phyloP scores from a whole-genome alignment of 35 echinoderm and acorn worm genomes.

The Anneissia japonica region DNA sequence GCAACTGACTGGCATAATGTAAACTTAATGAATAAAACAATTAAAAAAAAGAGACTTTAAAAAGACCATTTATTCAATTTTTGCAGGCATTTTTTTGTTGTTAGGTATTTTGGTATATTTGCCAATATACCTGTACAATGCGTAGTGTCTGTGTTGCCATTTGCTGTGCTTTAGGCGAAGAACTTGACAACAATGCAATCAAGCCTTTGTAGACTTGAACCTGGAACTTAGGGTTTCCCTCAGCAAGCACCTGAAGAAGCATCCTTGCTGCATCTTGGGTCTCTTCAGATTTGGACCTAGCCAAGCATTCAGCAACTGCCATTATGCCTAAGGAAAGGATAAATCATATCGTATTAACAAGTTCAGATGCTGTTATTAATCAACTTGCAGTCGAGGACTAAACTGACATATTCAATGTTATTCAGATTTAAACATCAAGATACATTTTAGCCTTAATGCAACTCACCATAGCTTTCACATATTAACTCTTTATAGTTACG shows the following conservation, averaged over 20 bases:
- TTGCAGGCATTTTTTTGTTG: no score
- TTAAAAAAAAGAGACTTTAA: no score
- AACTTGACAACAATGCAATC: conserved; percentile 78
- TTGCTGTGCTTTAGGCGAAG: conserved; percentile 92
- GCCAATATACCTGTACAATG: conserved; percentile 88
- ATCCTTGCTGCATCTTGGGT: conserved; percentile 80
- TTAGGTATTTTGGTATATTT: no score
- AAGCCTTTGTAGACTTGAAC: conserved; percentile 91
- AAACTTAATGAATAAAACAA: no score
- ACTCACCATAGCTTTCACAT: conserved; percentile 96
- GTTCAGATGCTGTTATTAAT: neutral
- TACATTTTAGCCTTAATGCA: no score
- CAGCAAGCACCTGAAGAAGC: conserved; percentile 74
- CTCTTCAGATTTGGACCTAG: conserved; percentile 87
- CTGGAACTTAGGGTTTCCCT: conserved; percentile 94
- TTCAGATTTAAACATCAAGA: no score
- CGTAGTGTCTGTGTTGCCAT: conserved; percentile 95
- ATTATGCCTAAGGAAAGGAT: conserved; percentile 50
- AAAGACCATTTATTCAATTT: no score
- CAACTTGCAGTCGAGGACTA: neutral
- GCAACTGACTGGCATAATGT: no score
- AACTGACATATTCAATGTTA: neutral
- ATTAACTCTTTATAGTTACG: conserved; percentile 98
- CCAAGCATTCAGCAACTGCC: conserved; percentile 90
- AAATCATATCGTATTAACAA: neutral